Evolutionary conservation across 2,888 invertebrate species (phyloP).

Genomic region (Euplagia quadripunctaria): DNA sequence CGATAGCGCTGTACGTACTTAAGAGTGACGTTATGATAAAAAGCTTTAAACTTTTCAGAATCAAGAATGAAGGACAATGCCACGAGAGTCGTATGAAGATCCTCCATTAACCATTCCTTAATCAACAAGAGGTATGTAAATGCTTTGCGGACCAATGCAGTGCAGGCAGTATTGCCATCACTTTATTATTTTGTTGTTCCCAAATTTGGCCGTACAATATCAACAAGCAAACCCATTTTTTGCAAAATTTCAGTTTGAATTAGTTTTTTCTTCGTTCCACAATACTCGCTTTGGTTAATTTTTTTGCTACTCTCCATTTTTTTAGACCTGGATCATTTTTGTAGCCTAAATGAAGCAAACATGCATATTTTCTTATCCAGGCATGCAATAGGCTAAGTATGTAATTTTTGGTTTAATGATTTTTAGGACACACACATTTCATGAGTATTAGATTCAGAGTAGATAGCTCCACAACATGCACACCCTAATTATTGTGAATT

Average conservation of each 20-base stretch:
- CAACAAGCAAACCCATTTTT: background rate
- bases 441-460: conserved; percentile 8
- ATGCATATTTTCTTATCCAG: conserved; percentile 3
- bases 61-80: background rate
- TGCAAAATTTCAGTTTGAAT: background rate
- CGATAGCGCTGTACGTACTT: background rate
- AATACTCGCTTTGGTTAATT: no score
- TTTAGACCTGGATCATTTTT: no score
- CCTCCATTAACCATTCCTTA: background rate
- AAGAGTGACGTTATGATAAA: no score
- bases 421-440: conserved; percentile 1
- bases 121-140: conserved; percentile 9
- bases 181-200: conserved; percentile 1
- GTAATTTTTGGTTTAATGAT: background rate
- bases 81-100: background rate
- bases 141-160: no score
- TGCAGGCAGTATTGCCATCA: background rate
- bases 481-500: conserved; percentile 1
- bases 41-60: background rate
- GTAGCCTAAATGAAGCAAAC: background rate
- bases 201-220: background rate
- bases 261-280: background rate
- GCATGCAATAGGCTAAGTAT: conserved; percentile 1
- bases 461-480: conserved; percentile 7
- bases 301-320: no score